These are phyloP conservation scores for Tachina lurida DNA, from an alignment of 2,888 invertebrate species.

Conservation along the genomic window DNA sequence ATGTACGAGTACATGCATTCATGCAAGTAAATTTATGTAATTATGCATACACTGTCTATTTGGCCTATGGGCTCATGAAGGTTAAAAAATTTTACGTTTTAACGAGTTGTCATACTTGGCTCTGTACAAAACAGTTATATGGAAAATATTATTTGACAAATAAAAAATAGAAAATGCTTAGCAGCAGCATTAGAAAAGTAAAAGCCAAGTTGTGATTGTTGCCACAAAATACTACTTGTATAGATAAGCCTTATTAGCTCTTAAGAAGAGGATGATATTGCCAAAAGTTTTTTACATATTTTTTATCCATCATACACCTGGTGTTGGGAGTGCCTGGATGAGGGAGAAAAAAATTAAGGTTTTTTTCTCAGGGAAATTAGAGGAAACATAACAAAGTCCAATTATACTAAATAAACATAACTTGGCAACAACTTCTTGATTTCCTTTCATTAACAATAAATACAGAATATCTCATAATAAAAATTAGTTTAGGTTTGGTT, in stretches of 20 bases:
- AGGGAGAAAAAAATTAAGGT: neutral
- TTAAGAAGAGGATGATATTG: constrained; percentile 37
- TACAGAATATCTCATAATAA: too few relatives aligned
- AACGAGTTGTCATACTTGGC: constrained; percentile 65
- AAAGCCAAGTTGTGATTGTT: constrained; percentile 57
- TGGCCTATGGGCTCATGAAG: constrained; percentile 61
- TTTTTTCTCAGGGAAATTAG: neutral
- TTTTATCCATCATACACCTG: constrained; percentile 45
- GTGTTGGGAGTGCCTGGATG: constrained; percentile 40
- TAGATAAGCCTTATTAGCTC: constrained; percentile 31
- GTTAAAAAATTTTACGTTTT: constrained; percentile 67
- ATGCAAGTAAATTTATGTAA: constrained; percentile 18
- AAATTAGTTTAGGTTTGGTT: too few relatives aligned
- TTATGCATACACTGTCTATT: constrained; percentile 47
- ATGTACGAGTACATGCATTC: neutral
- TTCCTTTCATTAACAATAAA: too few relatives aligned
- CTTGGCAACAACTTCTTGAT: too few relatives aligned
- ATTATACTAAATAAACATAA: too few relatives aligned
- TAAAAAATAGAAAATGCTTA: neutral
- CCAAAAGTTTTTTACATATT: neutral
- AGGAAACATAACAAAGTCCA: neutral
- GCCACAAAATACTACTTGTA: constrained; percentile 56
- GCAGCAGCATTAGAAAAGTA: constrained; percentile 14
- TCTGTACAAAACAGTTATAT: constrained; percentile 27
- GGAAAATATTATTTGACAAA: neutral